Percentiles rank a stretch among this genome's conserved stretches.
phyloP scores from a whole-genome alignment of 2,888 invertebrate species.

The Acrobeloides nanus region DNA sequence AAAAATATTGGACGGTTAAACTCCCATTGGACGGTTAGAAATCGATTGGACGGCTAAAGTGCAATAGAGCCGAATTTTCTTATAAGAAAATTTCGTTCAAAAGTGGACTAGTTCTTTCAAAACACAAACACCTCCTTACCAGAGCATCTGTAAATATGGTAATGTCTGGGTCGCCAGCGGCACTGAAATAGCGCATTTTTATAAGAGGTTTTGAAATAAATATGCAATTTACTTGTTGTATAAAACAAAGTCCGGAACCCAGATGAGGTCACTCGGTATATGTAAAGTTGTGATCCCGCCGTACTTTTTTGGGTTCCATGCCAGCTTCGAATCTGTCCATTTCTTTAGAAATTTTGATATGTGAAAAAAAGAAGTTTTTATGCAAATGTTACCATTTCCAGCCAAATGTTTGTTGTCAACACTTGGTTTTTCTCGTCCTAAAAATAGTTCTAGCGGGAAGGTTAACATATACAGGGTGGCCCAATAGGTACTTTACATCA shows the following conservation, averaged over 20 bases:
- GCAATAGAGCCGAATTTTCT: too few species aligned
- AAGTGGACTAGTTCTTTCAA: too few species aligned
- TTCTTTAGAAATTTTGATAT: too few species aligned
- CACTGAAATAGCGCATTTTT: too few species aligned
- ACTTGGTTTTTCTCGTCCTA: conserved; percentile 52
- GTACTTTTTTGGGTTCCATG: conserved; percentile 85
- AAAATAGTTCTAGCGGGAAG: conserved; percentile 2
- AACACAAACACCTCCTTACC: too few species aligned
- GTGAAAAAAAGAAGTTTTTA: too few species aligned
- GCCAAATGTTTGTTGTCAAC: conserved; percentile 50
- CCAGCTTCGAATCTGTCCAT: conserved; percentile 67
- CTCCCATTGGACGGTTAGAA: too few species aligned
- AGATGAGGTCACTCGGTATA: conserved; percentile 89
- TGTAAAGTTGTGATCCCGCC: conserved; percentile 90
- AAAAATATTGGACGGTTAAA: too few species aligned
- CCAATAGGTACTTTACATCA: too few species aligned
- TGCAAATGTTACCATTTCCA: conserved; percentile 45
- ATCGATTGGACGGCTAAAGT: too few species aligned
- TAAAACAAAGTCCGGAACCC: conserved; percentile 81
- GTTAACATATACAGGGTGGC: not conserved
- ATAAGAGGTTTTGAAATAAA: too few species aligned
- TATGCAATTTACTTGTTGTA: conserved; percentile 64
- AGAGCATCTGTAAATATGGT: conserved; percentile 47
- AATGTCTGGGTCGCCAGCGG: conserved; percentile 54
- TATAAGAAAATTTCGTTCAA: too few species aligned